Evolutionary conservation across 1,140 invertebrate genomes (phyloP), one percentile per base, ranked within the genome.

Genomic region (Pogonognathellus flavescens): DNA sequence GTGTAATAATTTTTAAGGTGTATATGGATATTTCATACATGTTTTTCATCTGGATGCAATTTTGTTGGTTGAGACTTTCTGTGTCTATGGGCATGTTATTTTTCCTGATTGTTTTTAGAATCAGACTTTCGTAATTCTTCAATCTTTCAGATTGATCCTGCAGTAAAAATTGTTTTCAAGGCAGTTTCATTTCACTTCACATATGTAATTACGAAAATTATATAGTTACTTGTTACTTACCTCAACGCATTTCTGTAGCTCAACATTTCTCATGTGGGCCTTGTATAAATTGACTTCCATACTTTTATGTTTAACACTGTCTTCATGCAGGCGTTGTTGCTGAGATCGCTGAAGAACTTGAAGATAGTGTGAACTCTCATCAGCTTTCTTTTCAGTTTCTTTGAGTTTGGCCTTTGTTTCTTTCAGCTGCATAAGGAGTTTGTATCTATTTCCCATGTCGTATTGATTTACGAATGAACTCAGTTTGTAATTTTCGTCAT

Each of bases 271-370:
- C 18, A 82, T 55, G 14, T 76, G 59, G 18, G 66, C 52, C 5
- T 86, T 83, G 31, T 55, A 84, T 4, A 80, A 18, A 50, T 55
- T 76, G 6, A 49, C 81, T n/a, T 84, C 84, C 8, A 25, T 14
- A 4, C 66, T 59, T 55, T 66, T 81, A 0, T 82, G 16, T 52
- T 62, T 84, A 5, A 16, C 57, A 8, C 66, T 50, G 16, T 82
- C 72, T 41, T 52, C 72, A n/a, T 20, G 18, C 1, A 72, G 5
- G 4, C 83, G 76, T 31, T 84, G 86, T 50, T 53, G 18, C 50
- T 86, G 59, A 82, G 84, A 84, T 20, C 82, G 81, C 14, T 84
- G 76, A 8, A 86, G 53, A 18, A 86, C 31, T 55, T 86, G 66
- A 66, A 82, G 16, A 53, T 86, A 57, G 14, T 83, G 70, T 20